Evolutionary conservation across 2,888 invertebrate species (phyloP), one percentile per base, ranked within the genome.

Genomic region (Neocrepidodera transversa): DNA sequence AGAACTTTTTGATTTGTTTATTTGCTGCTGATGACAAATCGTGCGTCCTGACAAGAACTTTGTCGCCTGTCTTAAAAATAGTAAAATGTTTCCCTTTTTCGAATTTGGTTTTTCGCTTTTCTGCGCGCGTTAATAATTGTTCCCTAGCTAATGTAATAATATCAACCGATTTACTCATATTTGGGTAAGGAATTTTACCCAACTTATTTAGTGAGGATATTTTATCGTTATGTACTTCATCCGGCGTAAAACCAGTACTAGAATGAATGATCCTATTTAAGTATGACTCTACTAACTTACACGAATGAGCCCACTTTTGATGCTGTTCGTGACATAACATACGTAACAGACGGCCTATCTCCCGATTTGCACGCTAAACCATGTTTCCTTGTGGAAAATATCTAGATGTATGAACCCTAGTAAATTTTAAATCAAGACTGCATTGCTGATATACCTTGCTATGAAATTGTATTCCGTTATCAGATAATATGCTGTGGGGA

Each of bases 301-400:
- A 14, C 14, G 14, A 10, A 5, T 18, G 6, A 13, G 51, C 51
- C 38, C 51, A 51, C 3, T 26, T 30, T n/a, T 7, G 30, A 1
- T 60, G 59, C 2, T 55, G 59, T 2, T 60, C 45, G n/a, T 49
- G 43, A n/a, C 54, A 55, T 17, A 32, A 60, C 0, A 49, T 50
- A 14, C 55, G 8, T 13, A 18, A 50, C 14, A 55, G 49, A 13
- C 59, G 42, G 16, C 55, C 59, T 10, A 58, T 28, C 30, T 58
- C 58, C 7, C 58, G 10, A 48, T 49, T 60, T 2, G 45, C 28
- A 11, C 52, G 17, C 18, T 60, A 45, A 2, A 47, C 35, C 11
- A 51, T 55, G 14, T 60, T 60, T 10, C 38, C 32, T 23, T 50
- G 48, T 11, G 45, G 50, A 4, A 4, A 13, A 1, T 51, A 26